phyloP scores from a whole-genome alignment of 2,113 vertebrate genomes.

The Gymnobelideus leadbeateri region DNA sequence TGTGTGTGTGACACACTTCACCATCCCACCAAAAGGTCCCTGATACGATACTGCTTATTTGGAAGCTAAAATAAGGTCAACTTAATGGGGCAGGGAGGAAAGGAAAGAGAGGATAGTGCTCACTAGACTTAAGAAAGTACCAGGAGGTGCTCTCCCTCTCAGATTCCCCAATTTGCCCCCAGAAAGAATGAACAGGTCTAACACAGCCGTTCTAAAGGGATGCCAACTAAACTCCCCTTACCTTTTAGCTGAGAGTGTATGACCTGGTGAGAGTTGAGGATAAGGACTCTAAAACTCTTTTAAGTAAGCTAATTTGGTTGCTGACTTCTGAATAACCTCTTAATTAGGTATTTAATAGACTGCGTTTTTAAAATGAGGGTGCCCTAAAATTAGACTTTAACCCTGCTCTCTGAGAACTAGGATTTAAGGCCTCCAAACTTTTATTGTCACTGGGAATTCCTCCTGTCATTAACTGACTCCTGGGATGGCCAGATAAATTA shows the following conservation, averaged over 20 bases:
- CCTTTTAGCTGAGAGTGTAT: not conserved
- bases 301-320: not conserved
- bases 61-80: not conserved
- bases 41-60: not conserved
- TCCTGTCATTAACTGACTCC: not conserved
- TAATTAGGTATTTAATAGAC: not conserved
- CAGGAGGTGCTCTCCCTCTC: no score
- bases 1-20: not conserved
- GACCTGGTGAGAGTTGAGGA: not conserved
- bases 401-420: slow-evolving; percentile 2
- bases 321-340: slow-evolving; percentile 43
- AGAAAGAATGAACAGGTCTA: not conserved
- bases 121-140: not conserved
- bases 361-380: slow-evolving; percentile 18
- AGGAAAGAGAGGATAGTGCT: not conserved
- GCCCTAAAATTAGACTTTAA: slow-evolving; percentile 31
- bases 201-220: not conserved
- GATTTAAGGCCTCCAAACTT: slow-evolving; percentile 16
- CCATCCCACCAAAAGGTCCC: not conserved
- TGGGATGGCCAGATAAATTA: not conserved
- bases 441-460: slow-evolving; percentile 30
- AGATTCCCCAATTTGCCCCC: not conserved
- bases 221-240: not conserved
- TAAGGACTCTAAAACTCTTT: not conserved
- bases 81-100: not conserved